Evolutionary conservation across 53 echinoderm and acorn worm species (phyloP), one percentile per base, ranked within the genome.

Genomic region (Arbacia lixula): DNA sequence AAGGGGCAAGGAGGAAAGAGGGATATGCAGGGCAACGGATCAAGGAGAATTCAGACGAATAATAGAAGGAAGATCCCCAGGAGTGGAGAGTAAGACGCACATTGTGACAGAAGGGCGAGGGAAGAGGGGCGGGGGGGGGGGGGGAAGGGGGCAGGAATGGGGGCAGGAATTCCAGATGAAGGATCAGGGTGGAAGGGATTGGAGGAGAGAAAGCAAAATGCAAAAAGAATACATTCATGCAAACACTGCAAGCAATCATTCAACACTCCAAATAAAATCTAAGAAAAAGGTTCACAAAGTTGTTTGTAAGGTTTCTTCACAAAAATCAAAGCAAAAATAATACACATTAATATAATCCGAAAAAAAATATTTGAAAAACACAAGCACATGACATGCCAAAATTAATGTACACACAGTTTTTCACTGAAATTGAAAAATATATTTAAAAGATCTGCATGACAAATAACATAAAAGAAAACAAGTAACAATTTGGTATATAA

Each of bases 181-280:
- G 53, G 74, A 33, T 74, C 8, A 28, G 10, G 71, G 30, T 24
- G 50, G 27, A 41, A 16, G 16, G 29, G 29, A 42, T 2, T 4
- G 74, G 35, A 12, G 27, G 38, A 52, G 30, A 74, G 16, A 33
- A 74, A 53, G 52, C 74, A 74, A 52, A 74, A 53, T 74, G 74
- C 74, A 74, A 52, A 74, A 74, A 74, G 17, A 52, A 25, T 28
- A 69, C 25, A 28, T 34, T 14, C 74, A 74, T 74, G 74, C 74
- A 9, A 51, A 72, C n/a, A 72, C 14, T 43, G 46, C 46, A 53
- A 14, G 28, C 74, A 74, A 25, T 52, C 53, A 74, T 74, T 52
- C 53, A 53, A 74, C 43, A 74, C 31, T 74, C 52, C 50, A 42
- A 66, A 37, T 5, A 41, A 42, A 40, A 42, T 6, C 8, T 14